phyloP scores from a whole-genome alignment of 2,888 invertebrate species.

The Corbicula japonica region DNA sequence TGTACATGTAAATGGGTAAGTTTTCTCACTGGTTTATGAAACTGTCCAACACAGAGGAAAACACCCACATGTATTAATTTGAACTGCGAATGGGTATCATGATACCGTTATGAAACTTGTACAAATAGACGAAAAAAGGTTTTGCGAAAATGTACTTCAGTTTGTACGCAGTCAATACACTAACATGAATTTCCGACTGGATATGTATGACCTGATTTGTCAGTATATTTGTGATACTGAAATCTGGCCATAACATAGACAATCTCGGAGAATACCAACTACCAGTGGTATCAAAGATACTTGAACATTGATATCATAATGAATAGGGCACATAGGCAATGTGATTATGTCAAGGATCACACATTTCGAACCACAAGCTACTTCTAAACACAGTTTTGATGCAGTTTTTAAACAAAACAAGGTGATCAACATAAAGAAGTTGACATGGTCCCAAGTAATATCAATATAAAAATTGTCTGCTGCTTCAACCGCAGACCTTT shows the following conservation, averaged over 20 bases:
- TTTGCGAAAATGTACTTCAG: not conserved
- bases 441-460: slow-evolving; percentile 18
- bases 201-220: not conserved
- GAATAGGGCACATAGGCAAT: slow-evolving; percentile 3
- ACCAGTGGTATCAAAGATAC: not conserved
- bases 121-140: not conserved
- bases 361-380: slow-evolving; percentile 10
- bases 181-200: not conserved
- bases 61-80: no score
- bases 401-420: not conserved
- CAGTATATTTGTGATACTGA: not conserved
- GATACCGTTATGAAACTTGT: not conserved
- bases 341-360: not conserved
- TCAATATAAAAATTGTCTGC: not conserved
- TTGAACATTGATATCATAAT: not conserved
- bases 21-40: no score
- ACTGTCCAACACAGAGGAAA: no score
- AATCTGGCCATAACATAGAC: not conserved
- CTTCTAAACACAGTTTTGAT: slow-evolving; percentile 11
- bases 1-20: no score
- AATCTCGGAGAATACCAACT: not conserved
- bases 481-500: not conserved
- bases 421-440: slow-evolving; percentile 3
- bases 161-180: not conserved
- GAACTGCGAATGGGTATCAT: slow-evolving; percentile 2